A percentile compares a stretch with the other conserved stretches of the same genome.
These are phyloP conservation scores for Leptinotarsa tumamoca DNA, from an alignment of 2,888 invertebrate genomes.

Conservation along the genomic window DNA sequence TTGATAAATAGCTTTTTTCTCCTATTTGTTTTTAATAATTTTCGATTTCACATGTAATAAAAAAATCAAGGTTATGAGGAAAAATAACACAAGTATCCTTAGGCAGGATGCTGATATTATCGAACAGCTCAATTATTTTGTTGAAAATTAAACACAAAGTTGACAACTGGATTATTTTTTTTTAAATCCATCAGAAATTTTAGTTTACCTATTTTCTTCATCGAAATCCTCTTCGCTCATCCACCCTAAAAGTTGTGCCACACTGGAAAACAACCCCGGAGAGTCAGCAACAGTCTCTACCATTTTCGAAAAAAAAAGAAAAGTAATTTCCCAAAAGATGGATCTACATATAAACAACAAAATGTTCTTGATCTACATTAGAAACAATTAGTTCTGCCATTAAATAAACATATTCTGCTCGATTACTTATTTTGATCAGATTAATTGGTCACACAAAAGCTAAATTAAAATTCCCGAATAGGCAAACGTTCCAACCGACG, in stretches of 20 bases:
- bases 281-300: slow-evolving; percentile 51
- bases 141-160: no score
- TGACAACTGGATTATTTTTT: not conserved
- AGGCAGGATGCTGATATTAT: no score
- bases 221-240: slow-evolving; percentile 47
- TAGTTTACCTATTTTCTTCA: slow-evolving; percentile 59
- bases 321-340: slow-evolving; percentile 7
- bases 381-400: not conserved
- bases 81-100: no score
- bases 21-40: no score
- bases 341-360: not conserved
- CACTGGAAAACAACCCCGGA: slow-evolving; percentile 56
- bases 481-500: not conserved
- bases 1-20: no score
- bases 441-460: not conserved
- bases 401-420: not conserved
- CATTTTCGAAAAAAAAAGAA: slow-evolving; percentile 34
- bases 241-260: slow-evolving; percentile 58
- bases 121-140: no score
- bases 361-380: not conserved
- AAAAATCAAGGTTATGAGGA: no score
- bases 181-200: not conserved
- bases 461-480: not conserved
- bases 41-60: no score
- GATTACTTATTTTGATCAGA: not conserved